Conservation (phyloP, 2,888 invertebrate genomes). For the Imbricaverruca yamaguchii region DNA sequence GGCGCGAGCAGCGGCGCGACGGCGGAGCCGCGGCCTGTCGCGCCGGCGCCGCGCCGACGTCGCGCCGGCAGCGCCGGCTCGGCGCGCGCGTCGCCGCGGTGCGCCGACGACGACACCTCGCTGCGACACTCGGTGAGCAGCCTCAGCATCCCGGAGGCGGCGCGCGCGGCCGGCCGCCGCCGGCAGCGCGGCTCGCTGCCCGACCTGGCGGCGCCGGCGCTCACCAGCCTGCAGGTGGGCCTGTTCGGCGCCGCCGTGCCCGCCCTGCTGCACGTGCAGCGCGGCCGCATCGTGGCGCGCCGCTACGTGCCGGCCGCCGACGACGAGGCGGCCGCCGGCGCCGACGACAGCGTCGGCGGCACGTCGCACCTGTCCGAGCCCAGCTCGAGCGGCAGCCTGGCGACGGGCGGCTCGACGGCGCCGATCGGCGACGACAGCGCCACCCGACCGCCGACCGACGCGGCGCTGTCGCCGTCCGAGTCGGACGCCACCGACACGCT, state of each 20-base stretch:
- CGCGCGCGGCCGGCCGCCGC: slow-evolving; percentile 16
- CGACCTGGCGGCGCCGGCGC: slow-evolving; percentile 7
- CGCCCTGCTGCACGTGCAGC: slow-evolving; percentile 4
- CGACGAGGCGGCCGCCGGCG: background rate
- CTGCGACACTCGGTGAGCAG: slow-evolving; percentile 39
- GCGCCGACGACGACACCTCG: slow-evolving; percentile 28
- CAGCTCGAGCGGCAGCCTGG: slow-evolving; percentile 10
- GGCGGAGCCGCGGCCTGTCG: too few species aligned
- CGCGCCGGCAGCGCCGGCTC: slow-evolving; percentile 14
- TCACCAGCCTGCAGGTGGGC: slow-evolving; percentile 8
- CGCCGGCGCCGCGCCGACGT: background rate
- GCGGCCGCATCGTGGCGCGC: background rate
- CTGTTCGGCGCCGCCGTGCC: background rate
- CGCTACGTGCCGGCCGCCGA: background rate
- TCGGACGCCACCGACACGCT: slow-evolving; percentile 5
- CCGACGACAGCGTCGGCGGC: background rate
- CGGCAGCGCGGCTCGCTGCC: slow-evolving; percentile 1
- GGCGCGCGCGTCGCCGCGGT: background rate
- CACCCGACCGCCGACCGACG: background rate
- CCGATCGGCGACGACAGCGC: background rate
- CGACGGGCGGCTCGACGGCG: background rate
- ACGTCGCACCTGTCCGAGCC: background rate
- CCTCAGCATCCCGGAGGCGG: slow-evolving; percentile 37
- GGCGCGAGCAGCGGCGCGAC: background rate
- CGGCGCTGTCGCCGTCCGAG: background rate